Percentiles rank a stretch among this genome's conserved stretches.
Evolutionary conservation across 2,888 invertebrate species (phyloP).

Genomic region (Andrena fulva): DNA sequence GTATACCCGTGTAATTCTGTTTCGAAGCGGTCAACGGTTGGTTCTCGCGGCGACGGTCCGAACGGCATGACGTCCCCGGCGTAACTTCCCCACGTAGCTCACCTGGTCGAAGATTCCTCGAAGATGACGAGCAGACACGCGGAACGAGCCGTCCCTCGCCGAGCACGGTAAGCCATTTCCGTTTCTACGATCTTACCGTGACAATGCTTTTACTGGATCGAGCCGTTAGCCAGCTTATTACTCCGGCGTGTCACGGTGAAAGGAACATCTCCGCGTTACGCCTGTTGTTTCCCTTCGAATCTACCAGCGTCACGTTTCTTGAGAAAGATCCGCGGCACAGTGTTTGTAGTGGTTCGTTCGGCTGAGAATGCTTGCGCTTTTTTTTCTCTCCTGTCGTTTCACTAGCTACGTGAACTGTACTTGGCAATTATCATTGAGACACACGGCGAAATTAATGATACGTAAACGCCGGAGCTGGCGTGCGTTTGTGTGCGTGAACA

Average conservation of each 20-base stretch:
- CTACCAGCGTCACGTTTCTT: conserved; percentile 25
- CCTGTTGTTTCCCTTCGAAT: conserved; percentile 23
- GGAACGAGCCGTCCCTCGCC: conserved; percentile 48
- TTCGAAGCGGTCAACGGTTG: conserved; percentile 39
- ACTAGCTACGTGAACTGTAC: not conserved
- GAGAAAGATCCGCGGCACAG: not conserved
- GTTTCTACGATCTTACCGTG: conserved; percentile 37
- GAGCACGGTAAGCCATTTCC: conserved; percentile 61
- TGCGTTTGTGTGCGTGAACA: conserved; percentile 35
- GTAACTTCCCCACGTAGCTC: conserved; percentile 56
- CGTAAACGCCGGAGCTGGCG: conserved; percentile 8
- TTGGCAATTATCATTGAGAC: conserved; percentile 13
- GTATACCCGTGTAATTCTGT: conserved; percentile 17
- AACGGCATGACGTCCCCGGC: conserved; percentile 55
- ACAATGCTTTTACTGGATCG: conserved; percentile 50
- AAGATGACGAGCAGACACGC: conserved; percentile 62
- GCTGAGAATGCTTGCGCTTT: conserved; percentile 17
- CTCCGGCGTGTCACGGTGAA: conserved; percentile 44
- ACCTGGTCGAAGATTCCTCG: conserved; percentile 49
- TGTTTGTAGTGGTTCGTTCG: not conserved
- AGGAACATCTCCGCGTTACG: conserved; percentile 43
- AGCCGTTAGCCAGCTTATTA: conserved; percentile 36
- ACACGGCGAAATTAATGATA: conserved; percentile 19
- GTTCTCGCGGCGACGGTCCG: conserved; percentile 29
- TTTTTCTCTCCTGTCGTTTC: conserved; percentile 2